phyloP scores from a whole-genome alignment of 2,888 invertebrate genomes.

The Geophilus truncorum region DNA sequence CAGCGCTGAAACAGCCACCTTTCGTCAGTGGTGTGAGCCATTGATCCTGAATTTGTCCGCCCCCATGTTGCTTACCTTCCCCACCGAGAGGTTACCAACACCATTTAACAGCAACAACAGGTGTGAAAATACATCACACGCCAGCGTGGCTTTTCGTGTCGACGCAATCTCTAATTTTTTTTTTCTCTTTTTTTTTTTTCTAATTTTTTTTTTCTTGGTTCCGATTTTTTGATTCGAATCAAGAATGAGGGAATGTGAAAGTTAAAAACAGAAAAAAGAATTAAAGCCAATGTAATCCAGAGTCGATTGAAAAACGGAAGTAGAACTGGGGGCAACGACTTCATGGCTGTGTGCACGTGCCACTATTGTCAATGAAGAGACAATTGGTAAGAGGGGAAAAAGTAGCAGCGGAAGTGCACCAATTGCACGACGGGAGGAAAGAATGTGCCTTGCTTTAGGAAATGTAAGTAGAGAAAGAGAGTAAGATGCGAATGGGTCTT shows the following conservation, averaged over 20 bases:
- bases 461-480: conserved; percentile 24
- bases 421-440: conserved; percentile 21
- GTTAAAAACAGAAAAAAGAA: neutral
- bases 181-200: neutral
- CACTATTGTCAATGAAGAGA: conserved; percentile 27
- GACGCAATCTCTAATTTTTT: neutral
- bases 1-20: neutral
- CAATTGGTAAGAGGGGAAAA: neutral
- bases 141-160: neutral
- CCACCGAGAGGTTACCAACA: conserved; percentile 11
- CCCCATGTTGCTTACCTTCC: neutral
- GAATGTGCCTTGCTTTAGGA: conserved; percentile 23
- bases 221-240: neutral
- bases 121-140: neutral
- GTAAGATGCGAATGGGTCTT: neutral
- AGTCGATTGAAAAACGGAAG: conserved; percentile 25
- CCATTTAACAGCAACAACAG: neutral
- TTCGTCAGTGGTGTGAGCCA: neutral
- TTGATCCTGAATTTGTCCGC: conserved; percentile 8
- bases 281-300: conserved; percentile 6
- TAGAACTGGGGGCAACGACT: conserved; percentile 8
- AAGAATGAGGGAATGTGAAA: neutral
- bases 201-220: neutral
- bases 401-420: conserved; percentile 21
- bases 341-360: conserved; percentile 23